Evolutionary conservation across 2,888 invertebrate genomes (phyloP), one percentile per base, ranked within the genome.

Genomic region (Dyspetes luteomarginatus): DNA sequence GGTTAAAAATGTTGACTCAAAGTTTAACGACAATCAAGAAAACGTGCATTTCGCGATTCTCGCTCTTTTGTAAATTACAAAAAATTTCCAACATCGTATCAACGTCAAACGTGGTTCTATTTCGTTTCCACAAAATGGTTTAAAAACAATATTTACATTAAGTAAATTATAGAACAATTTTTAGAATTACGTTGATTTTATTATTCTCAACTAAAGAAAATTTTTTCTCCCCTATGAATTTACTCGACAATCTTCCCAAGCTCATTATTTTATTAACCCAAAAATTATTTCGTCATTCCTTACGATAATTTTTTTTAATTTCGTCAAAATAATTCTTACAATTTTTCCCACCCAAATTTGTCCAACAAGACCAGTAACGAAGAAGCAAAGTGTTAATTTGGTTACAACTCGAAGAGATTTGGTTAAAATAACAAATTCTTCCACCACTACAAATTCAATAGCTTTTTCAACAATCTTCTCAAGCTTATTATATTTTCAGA

Each of bases 1-100:
- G 17, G 30, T 30, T 56, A 17, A 30, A 56, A 30, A 56, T 56
- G 30, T 56, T 56, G 26, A 17, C 30, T 28, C 30, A 7, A 30
- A 56, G 56, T 56, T 56, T 56, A 56, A 30, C 52, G 52, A 52
- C 24, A 52, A 52, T 52, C 52, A 2, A 9, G 22, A 9, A 1
- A n/a, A 24, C 24, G 26, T 7, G n/a, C 7, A n/a, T 52, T 9
- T 22, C 24, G 24, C 52, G 52, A 26, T 26, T 1, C 52, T 22
- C 24, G n/a, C 12, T 12, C 12, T 52, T n/a, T 24, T 52, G 12
- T 12, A 0, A 36, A 9, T 36, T 36, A 36, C 12, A 36, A 36
- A 36, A 36, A n/a, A n/a, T n/a, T n/a, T 36, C 12, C 36, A 36
- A 36, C 3, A 2, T 36, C n/a, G n/a, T n/a, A n/a, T n/a, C n/a